Conservation (phyloP, 2,113 vertebrate species). For the Sebastes fasciatus region DNA sequence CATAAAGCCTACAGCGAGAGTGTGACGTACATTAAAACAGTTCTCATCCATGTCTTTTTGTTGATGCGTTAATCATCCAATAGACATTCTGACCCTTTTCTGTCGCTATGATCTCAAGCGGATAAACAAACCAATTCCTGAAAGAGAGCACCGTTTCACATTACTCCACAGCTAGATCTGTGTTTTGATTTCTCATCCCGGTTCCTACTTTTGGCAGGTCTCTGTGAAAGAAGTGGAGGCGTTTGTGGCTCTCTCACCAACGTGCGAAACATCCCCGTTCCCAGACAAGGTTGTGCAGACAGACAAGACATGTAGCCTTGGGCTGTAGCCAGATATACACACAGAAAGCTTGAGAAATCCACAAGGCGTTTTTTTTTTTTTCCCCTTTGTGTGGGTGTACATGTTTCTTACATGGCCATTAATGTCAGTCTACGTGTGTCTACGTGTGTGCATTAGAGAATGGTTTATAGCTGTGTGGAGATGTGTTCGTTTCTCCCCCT, state of each 20-base stretch:
- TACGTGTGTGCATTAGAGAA: conserved; percentile 15
- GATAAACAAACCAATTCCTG: conserved; percentile 7
- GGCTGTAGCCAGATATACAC: conserved; percentile 55
- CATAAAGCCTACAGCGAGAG: neutral
- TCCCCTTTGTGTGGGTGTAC: conserved; percentile 49
- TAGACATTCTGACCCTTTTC: conserved; percentile 8
- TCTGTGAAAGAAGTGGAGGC: conserved; percentile 32
- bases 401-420: conserved; percentile 48
- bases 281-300: conserved; percentile 60
- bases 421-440: conserved; percentile 39
- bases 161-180: conserved; percentile 29
- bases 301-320: conserved; percentile 65
- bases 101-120: neutral
- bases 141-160: neutral
- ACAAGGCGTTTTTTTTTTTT: neutral
- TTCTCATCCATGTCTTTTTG: neutral
- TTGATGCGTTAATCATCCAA: conserved; percentile 10
- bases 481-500: conserved; percentile 11
- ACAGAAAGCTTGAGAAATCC: conserved; percentile 42
- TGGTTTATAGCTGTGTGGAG: conserved; percentile 3
- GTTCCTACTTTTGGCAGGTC: conserved; percentile 33
- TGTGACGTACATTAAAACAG: neutral
- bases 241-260: conserved; percentile 29
- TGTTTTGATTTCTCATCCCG: conserved; percentile 36
- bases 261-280: conserved; percentile 52